A percentile compares a stretch with the other conserved stretches of the same genome.
These are phyloP conservation scores for Thaumatotibia leucotreta DNA, from an alignment of 1,140 invertebrate genomes.

Conservation along the genomic window DNA sequence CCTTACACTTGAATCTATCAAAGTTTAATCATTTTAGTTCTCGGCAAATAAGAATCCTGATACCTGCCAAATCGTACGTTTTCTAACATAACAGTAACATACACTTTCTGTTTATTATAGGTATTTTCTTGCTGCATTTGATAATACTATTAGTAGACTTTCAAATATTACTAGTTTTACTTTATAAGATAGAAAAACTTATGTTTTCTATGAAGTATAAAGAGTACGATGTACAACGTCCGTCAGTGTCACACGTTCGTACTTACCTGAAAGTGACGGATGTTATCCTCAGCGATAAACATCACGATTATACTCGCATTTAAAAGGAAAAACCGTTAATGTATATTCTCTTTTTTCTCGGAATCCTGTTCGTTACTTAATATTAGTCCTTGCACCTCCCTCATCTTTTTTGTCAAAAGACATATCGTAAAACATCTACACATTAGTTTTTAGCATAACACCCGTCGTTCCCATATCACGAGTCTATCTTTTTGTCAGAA, in stretches of 20 bases:
- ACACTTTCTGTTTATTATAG: too few species aligned
- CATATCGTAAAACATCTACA: background rate
- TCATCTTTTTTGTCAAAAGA: background rate
- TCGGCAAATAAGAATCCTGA: too few species aligned
- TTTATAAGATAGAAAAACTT: too few species aligned
- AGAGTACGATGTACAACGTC: too few species aligned
- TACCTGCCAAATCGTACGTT: too few species aligned
- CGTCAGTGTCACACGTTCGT: background rate
- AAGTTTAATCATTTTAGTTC: too few species aligned
- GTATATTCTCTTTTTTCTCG: background rate
- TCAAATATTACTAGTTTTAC: too few species aligned
- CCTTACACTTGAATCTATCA: too few species aligned
- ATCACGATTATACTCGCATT: background rate
- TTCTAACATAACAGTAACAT: too few species aligned
- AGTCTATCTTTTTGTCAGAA: background rate
- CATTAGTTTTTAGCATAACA: background rate
- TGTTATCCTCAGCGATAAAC: background rate
- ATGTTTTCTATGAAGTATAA: too few species aligned
- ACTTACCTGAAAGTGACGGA: background rate
- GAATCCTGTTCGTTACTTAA: background rate
- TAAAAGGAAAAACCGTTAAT: background rate
- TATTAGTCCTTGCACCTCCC: background rate
- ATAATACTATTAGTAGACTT: too few species aligned
- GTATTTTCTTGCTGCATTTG: too few species aligned
- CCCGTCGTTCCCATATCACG: background rate